Base-by-base conservation (phyloP, 2,113 vertebrate genomes). In the Chlorodrepanis virens region DNA sequence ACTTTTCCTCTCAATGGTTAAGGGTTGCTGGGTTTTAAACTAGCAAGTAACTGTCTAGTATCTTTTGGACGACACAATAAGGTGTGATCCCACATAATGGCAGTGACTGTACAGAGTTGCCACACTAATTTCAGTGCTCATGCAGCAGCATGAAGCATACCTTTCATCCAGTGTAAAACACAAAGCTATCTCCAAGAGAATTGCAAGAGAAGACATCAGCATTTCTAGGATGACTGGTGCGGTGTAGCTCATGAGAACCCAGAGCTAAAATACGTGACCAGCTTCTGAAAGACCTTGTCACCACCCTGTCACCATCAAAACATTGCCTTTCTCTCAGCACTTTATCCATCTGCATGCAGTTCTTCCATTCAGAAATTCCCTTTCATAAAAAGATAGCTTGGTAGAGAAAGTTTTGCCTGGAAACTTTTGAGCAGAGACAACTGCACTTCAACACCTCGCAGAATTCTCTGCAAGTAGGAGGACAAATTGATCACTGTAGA, bases 81-180 rank as follows among this genome's bases (percentile, higher is more conserved):
- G 3, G 14, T 31, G 25, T 19, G 19, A 59, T 70, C 12, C 19
- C 8, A 7, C n/a, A 40, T 3, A 44, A 60, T 33, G 20, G 18
- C 40, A 52, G 29, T 29, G 44, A 31, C 47, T 31, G 24, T 25
- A 45, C 0, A 0, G 44, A 25, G 33, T 33, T 87, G 27, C 44
- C 37, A 17, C 54, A 74, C 2, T 27, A 23, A 72, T 27, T 75
- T 85, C 33, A 71, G 20, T 45, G 67, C 39, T 61, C 27, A 17
- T n/a, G 37, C 1, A 5, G 59, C 29, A 77, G 23, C 42, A 10
- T 11, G 5, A 90, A 92, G n/a, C 11, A 60, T 52, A 70, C 27
- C 35, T 45, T 47, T 49, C 2, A 3, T 17, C 57, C 21, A 75
- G 33, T 14, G 10, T 71, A 42, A 89, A 52, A 27, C 78, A 33